phyloP scores from a whole-genome alignment of 2,113 vertebrate genomes.

The Sphyrna mokarran region DNA sequence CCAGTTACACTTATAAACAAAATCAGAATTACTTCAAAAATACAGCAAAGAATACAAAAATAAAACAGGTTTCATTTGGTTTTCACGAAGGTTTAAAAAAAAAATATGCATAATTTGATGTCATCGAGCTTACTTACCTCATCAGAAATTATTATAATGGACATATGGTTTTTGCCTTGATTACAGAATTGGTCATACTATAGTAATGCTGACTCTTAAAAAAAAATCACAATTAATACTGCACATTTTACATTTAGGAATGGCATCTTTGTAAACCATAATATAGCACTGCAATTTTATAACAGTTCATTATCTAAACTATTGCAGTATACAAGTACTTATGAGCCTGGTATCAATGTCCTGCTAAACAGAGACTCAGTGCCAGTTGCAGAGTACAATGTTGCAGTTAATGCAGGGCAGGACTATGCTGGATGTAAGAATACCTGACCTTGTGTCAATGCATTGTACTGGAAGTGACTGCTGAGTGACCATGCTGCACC shows the following conservation, averaged over 20 bases:
- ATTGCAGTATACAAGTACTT: not conserved
- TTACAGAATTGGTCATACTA: not conserved
- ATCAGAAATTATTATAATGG: not conserved
- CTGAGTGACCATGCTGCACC: slow-evolving; percentile 60
- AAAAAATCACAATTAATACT: not conserved
- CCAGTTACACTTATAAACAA: not conserved
- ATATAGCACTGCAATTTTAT: not conserved
- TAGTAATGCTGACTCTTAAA: not conserved
- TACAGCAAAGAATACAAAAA: not conserved
- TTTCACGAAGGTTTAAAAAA: not conserved
- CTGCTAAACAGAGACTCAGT: not conserved
- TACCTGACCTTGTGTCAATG: slow-evolving; percentile 62
- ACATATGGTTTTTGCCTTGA: not conserved
- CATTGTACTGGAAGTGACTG: slow-evolving; percentile 54
- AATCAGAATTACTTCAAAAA: not conserved
- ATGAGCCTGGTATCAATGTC: not conserved
- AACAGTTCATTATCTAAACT: not conserved
- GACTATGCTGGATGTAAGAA: not conserved
- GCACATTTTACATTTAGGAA: not conserved
- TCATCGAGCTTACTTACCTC: not conserved
- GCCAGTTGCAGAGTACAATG: not conserved
- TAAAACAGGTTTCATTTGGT: not conserved
- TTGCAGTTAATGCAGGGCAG: slow-evolving; percentile 15
- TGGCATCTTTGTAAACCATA: not conserved
- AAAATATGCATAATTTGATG: not conserved